Evolutionary conservation across 1,140 invertebrate species (phyloP).

Genomic region (Eubasilissa regina): DNA sequence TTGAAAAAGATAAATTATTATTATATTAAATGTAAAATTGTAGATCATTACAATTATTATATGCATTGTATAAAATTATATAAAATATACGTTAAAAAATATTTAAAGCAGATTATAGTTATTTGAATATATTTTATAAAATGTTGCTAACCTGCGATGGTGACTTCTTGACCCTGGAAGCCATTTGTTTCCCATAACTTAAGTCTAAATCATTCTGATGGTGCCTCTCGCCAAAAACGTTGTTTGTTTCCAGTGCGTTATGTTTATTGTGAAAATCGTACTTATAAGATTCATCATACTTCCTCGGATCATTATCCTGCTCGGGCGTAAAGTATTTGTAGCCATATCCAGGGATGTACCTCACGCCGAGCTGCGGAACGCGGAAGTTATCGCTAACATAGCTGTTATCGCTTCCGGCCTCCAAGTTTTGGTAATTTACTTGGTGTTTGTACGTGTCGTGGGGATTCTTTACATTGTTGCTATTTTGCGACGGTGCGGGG

Average conservation of each 20-base stretch:
- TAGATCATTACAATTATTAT: too few species aligned
- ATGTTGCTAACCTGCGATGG: constrained; percentile 49
- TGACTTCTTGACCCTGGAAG: constrained; percentile 56
- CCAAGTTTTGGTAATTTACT: constrained; percentile 60
- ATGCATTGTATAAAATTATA: too few species aligned
- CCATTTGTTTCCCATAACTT: constrained; percentile 50
- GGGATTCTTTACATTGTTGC: constrained; percentile 36
- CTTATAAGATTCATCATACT: constrained; percentile 49
- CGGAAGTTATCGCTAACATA: constrained; percentile 17
- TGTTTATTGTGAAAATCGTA: constrained; percentile 48
- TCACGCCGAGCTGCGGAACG: constrained; percentile 52
- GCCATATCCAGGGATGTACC: constrained; percentile 55
- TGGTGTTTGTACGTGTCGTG: constrained; percentile 62
- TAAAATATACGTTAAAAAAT: too few species aligned
- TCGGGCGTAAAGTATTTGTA: constrained; percentile 57
- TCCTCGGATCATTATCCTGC: constrained; percentile 55
- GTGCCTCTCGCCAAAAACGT: constrained; percentile 47
- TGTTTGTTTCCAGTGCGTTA: constrained; percentile 53
- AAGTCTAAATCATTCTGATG: constrained; percentile 54
- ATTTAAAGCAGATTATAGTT: neutral
- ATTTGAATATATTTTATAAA: neutral
- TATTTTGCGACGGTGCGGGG: constrained; percentile 40
- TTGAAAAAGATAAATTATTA: too few species aligned
- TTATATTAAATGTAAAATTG: too few species aligned
- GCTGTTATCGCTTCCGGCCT: constrained; percentile 18